These are phyloP conservation scores for Xenopus laevis DNA, from an alignment of 2,113 vertebrate species.

Conservation along the genomic window DNA sequence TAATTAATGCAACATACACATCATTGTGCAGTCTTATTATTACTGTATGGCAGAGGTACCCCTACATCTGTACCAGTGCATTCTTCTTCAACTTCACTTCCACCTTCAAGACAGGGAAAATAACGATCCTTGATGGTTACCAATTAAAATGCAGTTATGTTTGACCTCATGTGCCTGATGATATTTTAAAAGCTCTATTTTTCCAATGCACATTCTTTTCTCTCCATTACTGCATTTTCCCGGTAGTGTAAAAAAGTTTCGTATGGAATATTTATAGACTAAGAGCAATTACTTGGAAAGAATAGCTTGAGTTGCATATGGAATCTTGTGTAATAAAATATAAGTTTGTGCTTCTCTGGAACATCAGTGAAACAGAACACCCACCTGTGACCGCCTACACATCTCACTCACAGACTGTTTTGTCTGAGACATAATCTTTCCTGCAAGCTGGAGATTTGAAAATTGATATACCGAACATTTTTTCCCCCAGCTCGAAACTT, in stretches of 20 bases:
- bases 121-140: no score
- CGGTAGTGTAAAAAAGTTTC: background rate
- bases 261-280: background rate
- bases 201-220: background rate
- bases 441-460: constrained; percentile 32
- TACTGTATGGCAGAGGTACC: no score
- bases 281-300: background rate
- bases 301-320: constrained; percentile 3
- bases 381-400: constrained; percentile 37
- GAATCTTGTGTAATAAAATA: constrained; percentile 20
- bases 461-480: constrained; percentile 36
- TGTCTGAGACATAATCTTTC: constrained; percentile 42
- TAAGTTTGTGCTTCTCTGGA: constrained; percentile 22
- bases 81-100: no score
- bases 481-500: constrained; percentile 22
- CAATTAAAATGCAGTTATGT: background rate
- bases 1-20: no score
- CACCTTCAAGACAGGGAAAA: no score
- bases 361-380: constrained; percentile 23
- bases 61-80: no score
- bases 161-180: background rate
- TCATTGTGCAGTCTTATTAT: no score
- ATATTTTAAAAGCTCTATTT: background rate
- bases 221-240: background rate
- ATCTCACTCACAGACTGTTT: constrained; percentile 34